Evolutionary conservation across 2,888 invertebrate genomes (phyloP), one percentile per base, ranked within the genome.

Genomic region (Scaptomyza parva): DNA sequence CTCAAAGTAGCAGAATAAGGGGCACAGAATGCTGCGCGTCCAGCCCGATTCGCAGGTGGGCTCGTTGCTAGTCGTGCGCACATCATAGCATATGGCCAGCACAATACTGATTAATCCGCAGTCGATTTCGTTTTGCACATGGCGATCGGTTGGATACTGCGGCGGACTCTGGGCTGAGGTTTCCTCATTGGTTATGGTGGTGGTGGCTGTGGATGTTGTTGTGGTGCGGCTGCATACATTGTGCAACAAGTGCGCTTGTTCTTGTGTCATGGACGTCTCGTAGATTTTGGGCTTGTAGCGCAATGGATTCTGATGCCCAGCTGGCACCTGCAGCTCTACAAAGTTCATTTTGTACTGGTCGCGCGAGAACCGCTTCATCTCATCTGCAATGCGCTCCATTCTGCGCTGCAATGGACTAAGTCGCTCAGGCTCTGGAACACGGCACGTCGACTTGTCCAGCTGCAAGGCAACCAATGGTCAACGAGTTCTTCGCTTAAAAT

Each of bases 301-400:
- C 59, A 89, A 71, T 1, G 91, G 91, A 81, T 91, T 90, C 6
- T 91, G 91, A 45, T 90, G 86, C 0, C 91, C 91, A 11, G 90
- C 88, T 17, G 91, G 90, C 17, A 91, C 87, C 63, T 91, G 91
- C 37, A 91, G 55, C 47, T 91, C 91, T 12, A 90, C 81, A 72
- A 89, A 90, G 67, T 91, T 90, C 33, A 90, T 65, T 79, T 91
- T 91, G 73, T 91, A 91, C 57, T 90, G 89, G 22, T 91, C 91
- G 22, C 82, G 81, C 4, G 84, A 89, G 18, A 91, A 91, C 30
- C 89, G 86, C 45, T 86, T 88, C 43, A 75, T 60, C 64, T 91
- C 91, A 41, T 91, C 91, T 0, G 63, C 65, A 60, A 90, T 79
- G 11, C 91, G 86, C 43, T 89, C 85, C 48, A 89, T 76, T 2